These are phyloP conservation scores for Chrysochloris asiatica DNA, from an alignment of 2,113 vertebrate species.

Conservation along the genomic window DNA sequence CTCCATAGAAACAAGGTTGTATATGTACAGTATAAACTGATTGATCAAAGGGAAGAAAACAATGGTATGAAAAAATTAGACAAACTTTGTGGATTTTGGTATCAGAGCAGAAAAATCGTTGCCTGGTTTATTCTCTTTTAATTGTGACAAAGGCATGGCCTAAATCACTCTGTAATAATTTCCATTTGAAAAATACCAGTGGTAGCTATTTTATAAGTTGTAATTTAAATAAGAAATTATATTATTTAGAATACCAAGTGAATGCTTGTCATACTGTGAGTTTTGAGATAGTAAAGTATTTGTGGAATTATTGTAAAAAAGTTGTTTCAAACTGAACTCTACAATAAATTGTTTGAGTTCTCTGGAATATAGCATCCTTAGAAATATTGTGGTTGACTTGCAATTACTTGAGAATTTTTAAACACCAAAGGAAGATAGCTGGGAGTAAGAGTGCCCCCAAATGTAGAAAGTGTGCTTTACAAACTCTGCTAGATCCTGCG, in stretches of 20 bases:
- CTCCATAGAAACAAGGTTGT: background rate
- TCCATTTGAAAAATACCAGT: slow-evolving; percentile 21
- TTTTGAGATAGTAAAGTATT: background rate
- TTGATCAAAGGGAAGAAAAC: background rate
- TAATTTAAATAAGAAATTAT: background rate
- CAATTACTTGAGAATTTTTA: slow-evolving; percentile 81
- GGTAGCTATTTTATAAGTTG: background rate
- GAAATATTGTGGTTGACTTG: slow-evolving; percentile 75
- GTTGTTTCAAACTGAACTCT: slow-evolving; percentile 9
- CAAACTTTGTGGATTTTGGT: background rate
- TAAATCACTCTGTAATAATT: background rate
- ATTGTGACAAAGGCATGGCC: background rate
- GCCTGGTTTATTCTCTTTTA: background rate
- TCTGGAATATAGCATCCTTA: slow-evolving; percentile 58
- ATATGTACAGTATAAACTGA: background rate
- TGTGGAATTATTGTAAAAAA: background rate
- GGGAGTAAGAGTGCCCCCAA: slow-evolving; percentile 80
- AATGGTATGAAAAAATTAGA: background rate
- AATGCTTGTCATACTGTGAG: background rate
- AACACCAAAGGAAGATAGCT: slow-evolving; percentile 78
- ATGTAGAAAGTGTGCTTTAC: slow-evolving; percentile 85
- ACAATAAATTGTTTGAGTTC: slow-evolving; percentile 52
- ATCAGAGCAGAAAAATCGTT: background rate
- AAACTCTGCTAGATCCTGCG: slow-evolving; percentile 87
- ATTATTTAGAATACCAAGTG: slow-evolving; percentile 43